A percentile compares a stretch with the other conserved stretches of the same genome.
Conservation (phyloP, 2,113 vertebrate species). For the Pangasianodon hypophthalmus region DNA sequence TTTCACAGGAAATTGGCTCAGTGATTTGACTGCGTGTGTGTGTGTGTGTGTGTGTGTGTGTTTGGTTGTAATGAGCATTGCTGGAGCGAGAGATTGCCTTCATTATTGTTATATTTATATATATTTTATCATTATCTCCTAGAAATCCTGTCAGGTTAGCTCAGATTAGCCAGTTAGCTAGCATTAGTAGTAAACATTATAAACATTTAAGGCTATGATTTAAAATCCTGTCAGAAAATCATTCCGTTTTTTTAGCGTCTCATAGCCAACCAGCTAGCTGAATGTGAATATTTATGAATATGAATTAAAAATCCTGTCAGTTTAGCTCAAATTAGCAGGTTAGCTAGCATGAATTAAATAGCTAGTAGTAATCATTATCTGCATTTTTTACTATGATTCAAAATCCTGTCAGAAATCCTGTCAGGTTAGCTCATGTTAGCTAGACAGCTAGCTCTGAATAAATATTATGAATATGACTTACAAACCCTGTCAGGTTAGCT, state of each 20-base stretch:
- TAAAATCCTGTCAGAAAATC: neutral
- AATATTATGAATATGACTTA: neutral
- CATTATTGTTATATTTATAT: neutral
- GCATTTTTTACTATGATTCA: no score
- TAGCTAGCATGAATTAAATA: neutral
- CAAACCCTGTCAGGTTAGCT: neutral
- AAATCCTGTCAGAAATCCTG: no score
- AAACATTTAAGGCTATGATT: neutral
- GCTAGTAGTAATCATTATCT: no score
- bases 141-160: neutral
- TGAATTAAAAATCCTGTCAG: neutral
- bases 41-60: neutral
- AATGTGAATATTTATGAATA: neutral
- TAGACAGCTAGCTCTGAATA: no score
- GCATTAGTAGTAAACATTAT: neutral
- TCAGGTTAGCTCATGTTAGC: no score
- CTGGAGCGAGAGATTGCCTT: neutral
- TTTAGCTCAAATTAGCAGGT: neutral
- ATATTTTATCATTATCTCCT: neutral
- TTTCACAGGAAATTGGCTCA: neutral
- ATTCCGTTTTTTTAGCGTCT: neutral
- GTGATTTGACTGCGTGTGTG: neutral
- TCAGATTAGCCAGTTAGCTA: slow-evolving; percentile 14
- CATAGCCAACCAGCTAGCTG: neutral
- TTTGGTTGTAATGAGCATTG: neutral